Evolutionary conservation across 1,140 invertebrate genomes (phyloP), one percentile per base, ranked within the genome.

Genomic region (Potamilus streckersoni): DNA sequence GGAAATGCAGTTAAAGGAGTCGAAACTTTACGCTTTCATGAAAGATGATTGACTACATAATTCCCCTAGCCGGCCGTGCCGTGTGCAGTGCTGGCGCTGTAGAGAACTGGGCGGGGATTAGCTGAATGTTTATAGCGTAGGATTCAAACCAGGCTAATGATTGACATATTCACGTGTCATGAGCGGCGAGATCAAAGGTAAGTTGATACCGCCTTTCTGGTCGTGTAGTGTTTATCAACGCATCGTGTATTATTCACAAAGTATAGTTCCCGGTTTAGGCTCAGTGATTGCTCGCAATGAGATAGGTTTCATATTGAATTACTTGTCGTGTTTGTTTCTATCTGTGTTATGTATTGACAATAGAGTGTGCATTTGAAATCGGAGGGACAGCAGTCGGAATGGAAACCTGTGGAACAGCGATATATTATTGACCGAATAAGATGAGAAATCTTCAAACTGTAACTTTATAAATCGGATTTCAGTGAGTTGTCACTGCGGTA

Each of bases 151-250:
- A 67, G 38, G 60, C 55, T 61, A 76, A 71, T 76, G 74, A 76
- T 76, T 76, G 74, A 64, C 74, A 76, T 71, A 76, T 76, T 71
- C 68, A 76, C 68, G 68, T 71, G 74, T 76, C 74, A 76, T 76
- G 71, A 76, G 71, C 71, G 27, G 63, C 55, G 71, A 76, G 61
- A 76, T 76, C 74, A 76, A 76, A 76, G 74, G 74, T 70, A 76
- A 76, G 67, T 71, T 76, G 74, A 76, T 76, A 76, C 74, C 74
- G 74, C 74, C 74, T 76, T 64, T 76, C 56, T 62, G 67, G 68
- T 61, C 23, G 20, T 38, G 68, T 62, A 64, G 68, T 71, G 38
- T 49, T 49, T 49, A 49, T 49, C 38, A 49, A 49, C 38, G 38
- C 6, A 49, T 49, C 38, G 49, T 66, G 69, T 55, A 65, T 67